Conservation (phyloP, 2,113 vertebrate species). For the Leucopsar rothschildi region DNA sequence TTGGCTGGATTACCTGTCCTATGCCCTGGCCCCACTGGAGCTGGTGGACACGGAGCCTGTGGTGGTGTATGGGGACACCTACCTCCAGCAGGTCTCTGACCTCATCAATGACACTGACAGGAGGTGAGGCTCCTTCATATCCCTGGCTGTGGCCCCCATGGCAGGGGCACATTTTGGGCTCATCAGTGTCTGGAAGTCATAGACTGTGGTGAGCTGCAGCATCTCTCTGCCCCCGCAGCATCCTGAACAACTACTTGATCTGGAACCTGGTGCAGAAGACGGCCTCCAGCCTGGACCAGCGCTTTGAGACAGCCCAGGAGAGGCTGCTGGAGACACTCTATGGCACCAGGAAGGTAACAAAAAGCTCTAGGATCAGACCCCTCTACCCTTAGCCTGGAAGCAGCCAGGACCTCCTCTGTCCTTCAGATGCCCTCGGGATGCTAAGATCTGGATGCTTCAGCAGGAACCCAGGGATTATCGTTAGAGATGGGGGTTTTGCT, state of each 20-base stretch:
- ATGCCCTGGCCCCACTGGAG: slow-evolving; percentile 85
- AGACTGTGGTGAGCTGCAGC: rapidly evolving
- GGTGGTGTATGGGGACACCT: slow-evolving; percentile 89
- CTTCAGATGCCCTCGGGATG: background rate
- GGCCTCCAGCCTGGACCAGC: slow-evolving; percentile 87
- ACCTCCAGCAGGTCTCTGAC: slow-evolving; percentile 91
- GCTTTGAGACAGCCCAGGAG: slow-evolving; percentile 94
- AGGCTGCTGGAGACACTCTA: slow-evolving; percentile 92
- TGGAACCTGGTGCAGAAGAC: slow-evolving; percentile 97
- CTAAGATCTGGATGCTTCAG: background rate
- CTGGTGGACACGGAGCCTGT: slow-evolving; percentile 86
- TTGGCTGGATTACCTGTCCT: slow-evolving; percentile 92
- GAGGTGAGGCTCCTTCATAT: slow-evolving; percentile 63
- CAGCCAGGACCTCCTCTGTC: background rate
- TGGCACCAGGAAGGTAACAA: slow-evolving; percentile 89
- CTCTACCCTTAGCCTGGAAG: background rate
- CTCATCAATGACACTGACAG: slow-evolving; percentile 89
- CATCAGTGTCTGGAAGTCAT: rapidly evolving
- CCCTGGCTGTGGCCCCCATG: no score
- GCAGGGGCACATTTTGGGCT: background rate
- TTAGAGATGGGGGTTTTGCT: background rate
- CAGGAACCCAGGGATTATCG: background rate
- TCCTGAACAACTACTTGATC: slow-evolving; percentile 96
- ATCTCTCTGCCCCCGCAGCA: slow-evolving; percentile 47
- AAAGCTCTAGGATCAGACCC: background rate